Percentiles rank a stretch among this genome's conserved stretches.
phyloP scores from a whole-genome alignment of 2,113 vertebrate species.

The Pipa parva region DNA sequence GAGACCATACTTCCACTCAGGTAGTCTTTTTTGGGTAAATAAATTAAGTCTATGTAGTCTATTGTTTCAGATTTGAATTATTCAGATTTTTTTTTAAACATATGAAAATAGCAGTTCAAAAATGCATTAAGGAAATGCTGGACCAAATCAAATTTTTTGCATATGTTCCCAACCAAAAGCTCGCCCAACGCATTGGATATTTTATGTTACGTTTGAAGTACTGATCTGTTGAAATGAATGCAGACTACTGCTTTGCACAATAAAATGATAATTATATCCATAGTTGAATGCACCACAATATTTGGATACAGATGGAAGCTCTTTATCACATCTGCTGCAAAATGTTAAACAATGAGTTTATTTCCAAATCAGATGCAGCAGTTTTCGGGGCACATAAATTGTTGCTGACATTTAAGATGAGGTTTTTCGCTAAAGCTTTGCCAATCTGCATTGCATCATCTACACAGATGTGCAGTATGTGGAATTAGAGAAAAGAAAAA shows the following conservation, averaged over 20 bases:
- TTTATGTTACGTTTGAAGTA: too few relatives aligned
- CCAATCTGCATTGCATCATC: neutral
- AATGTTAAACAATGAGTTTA: neutral
- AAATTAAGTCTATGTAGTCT: too few relatives aligned
- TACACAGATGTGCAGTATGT: neutral
- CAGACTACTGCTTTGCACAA: too few relatives aligned
- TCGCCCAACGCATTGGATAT: too few relatives aligned
- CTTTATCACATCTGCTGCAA: slow-evolving; percentile 8
- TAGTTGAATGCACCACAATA: slow-evolving; percentile 4
- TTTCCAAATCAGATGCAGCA: neutral
- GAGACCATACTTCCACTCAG: too few relatives aligned
- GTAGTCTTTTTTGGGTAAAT: too few relatives aligned
- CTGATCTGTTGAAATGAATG: neutral
- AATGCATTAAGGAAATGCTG: too few relatives aligned
- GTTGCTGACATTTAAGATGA: neutral
- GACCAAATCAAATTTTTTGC: too few relatives aligned
- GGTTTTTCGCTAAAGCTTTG: neutral
- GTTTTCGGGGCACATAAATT: neutral
- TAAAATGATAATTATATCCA: neutral
- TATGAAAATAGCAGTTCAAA: neutral
- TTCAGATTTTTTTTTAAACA: too few relatives aligned
- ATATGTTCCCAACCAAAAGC: too few relatives aligned
- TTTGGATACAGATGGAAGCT: neutral
- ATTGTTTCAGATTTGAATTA: too few relatives aligned
- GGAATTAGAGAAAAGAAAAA: neutral